Evolutionary conservation across 2,113 vertebrate species (phyloP).

Genomic region (Eudyptes chrysolophus): DNA sequence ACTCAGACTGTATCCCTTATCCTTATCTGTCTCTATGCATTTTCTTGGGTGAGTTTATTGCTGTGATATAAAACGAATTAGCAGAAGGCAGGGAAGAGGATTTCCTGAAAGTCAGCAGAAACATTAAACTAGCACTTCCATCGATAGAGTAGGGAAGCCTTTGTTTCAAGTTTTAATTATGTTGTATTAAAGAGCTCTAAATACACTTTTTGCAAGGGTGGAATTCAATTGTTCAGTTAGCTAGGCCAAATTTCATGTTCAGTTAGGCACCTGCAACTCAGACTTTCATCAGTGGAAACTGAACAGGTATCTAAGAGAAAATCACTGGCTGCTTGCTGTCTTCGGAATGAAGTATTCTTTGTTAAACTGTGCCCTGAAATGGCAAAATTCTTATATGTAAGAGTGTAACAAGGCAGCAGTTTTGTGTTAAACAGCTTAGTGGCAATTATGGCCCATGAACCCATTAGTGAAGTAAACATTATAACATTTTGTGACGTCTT

Average conservation of each 20-base stretch:
- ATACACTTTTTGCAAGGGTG: neutral
- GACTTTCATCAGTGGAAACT: neutral
- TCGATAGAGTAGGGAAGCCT: neutral
- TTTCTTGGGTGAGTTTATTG: neutral
- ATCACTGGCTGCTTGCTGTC: neutral
- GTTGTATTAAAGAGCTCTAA: neutral
- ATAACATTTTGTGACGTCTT: neutral
- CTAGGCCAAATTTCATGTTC: neutral
- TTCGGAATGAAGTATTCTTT: neutral
- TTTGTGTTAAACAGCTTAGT: neutral
- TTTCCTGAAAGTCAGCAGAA: neutral
- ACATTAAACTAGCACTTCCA: neutral
- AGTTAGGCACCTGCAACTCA: neutral
- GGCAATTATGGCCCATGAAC: neutral
- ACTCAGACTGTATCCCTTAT: neutral
- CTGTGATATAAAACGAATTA: neutral
- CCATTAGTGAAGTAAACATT: neutral
- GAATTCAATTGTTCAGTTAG: neutral
- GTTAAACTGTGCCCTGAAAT: neutral
- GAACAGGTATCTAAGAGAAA: neutral
- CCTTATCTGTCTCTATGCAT: neutral
- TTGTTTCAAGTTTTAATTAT: neutral
- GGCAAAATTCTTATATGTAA: neutral
- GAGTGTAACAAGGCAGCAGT: neutral
- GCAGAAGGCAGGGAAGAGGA: neutral